Evolutionary conservation across 2,888 invertebrate genomes (phyloP), one percentile per base, ranked within the genome.

Genomic region (Hirtodrosophila trivittata): DNA sequence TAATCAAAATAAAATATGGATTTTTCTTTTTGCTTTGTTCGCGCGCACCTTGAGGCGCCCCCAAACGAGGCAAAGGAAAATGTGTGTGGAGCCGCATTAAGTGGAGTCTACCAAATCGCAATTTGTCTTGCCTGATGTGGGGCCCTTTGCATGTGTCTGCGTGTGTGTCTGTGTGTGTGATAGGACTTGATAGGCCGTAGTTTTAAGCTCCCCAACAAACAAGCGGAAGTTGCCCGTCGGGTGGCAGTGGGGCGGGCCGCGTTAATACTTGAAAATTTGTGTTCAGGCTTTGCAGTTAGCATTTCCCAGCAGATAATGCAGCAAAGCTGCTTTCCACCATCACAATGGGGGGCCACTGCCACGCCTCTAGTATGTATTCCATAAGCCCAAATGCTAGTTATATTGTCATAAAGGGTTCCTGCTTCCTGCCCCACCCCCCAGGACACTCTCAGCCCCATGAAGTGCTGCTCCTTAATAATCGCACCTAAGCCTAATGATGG

Each of bases 1-100:
- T 85, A 80, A 80, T 80, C 85, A 80, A 80, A 80, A 85, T 85
- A 80, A 80, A 80, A 80, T 80, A 80, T 80, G 85, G 78, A 80
- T 80, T 80, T 80, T 77, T 66, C 62, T 74, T 72, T 74, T 35
- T 49, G 18, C 62, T 68, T 73, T 67, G 68, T 59, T 55, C 52
- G 37, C 50, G 37, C 50, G 3, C 13, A 33, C 12, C 16, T 37
- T 37, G 16, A 37, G 37, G 16, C 16, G 9, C 10, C 39, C 21
- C 39, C 9, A 28, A 7, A n/a, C 5, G 28, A n/a, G 28, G 3
- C 2, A 9, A 9, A 10, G n/a, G n/a, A 8, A n/a, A 26, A 63
- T 63, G 54, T 54, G 37, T 57, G 57, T 43, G 38, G 60, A 72
- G 56, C 37, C 60, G 60, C 41, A 66, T 72, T 57, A 72, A 62